Conservation (phyloP, 2,113 vertebrate species). For the Sebastes fasciatus region DNA sequence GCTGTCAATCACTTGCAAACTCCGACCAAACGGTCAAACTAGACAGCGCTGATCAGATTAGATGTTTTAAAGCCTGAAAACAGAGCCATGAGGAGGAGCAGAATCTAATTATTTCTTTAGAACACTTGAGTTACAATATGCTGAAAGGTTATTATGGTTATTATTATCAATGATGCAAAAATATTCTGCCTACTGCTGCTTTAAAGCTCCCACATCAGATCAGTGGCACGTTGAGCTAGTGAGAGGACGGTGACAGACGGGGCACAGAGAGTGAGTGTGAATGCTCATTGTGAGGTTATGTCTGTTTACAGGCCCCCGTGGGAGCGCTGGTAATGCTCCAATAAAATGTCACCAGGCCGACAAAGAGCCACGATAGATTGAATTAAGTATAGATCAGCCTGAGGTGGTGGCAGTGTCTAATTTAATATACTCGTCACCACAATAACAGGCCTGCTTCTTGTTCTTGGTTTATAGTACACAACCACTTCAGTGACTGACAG, state of each 20-base stretch:
- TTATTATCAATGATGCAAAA: too few species aligned
- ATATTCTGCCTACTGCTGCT: too few species aligned
- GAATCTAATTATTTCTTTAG: too few species aligned
- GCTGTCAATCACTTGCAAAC: too few species aligned
- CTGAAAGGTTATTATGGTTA: too few species aligned
- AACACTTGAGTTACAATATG: too few species aligned
- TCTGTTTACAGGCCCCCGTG: conserved; percentile 29
- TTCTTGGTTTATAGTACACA: not conserved
- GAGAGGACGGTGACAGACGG: not conserved
- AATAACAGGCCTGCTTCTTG: not conserved
- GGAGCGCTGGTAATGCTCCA: conserved; percentile 24
- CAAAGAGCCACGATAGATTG: conserved; percentile 35
- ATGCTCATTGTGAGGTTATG: conserved; percentile 15
- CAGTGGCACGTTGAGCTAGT: not conserved
- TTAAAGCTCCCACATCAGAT: not conserved
- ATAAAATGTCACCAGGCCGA: conserved; percentile 50
- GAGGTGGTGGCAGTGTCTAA: conserved; percentile 44
- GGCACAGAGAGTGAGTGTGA: not conserved
- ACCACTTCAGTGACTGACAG: conserved; percentile 1
- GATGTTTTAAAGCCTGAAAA: too few species aligned
- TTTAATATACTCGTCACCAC: conserved; percentile 32
- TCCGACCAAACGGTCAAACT: too few species aligned
- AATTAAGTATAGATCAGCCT: conserved; percentile 52
- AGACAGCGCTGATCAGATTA: too few species aligned
- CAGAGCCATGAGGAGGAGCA: too few species aligned